Evolutionary conservation across 2,888 invertebrate genomes (phyloP).

Genomic region (Tetheella fluctuosa): DNA sequence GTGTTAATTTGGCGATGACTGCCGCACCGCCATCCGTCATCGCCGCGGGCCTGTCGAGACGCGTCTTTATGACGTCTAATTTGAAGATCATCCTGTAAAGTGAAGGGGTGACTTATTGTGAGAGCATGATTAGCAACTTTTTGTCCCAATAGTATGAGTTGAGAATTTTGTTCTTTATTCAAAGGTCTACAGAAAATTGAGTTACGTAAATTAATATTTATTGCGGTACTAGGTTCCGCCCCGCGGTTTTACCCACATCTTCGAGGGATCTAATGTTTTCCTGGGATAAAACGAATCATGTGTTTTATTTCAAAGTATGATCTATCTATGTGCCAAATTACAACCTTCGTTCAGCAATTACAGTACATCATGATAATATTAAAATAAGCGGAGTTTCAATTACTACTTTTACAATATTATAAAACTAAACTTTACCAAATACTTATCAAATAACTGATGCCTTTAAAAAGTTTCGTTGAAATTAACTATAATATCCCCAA

Average conservation of each 20-base stretch:
- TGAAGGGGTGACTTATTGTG: conserved; percentile 73
- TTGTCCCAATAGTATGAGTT: conserved; percentile 30
- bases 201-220: too few relatives aligned
- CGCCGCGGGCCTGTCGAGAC: conserved; percentile 57
- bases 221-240: too few relatives aligned
- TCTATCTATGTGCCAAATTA: too few relatives aligned
- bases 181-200: not conserved
- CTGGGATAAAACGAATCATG: too few relatives aligned
- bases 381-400: too few relatives aligned
- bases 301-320: too few relatives aligned
- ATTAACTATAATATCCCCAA: conserved; percentile 43
- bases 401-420: too few relatives aligned
- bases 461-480: conserved; percentile 30
- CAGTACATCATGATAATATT: too few relatives aligned
- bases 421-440: too few relatives aligned
- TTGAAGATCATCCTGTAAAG: conserved; percentile 71
- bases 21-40: conserved; percentile 75
- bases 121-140: conserved; percentile 67
- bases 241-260: too few relatives aligned
- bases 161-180: not conserved
- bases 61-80: conserved; percentile 75
- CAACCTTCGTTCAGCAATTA: too few relatives aligned
- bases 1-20: conserved; percentile 80
- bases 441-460: not conserved
- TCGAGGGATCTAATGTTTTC: too few relatives aligned